Evolutionary conservation across 2,113 vertebrate genomes (phyloP).

Genomic region (Callorhinus ursinus): DNA sequence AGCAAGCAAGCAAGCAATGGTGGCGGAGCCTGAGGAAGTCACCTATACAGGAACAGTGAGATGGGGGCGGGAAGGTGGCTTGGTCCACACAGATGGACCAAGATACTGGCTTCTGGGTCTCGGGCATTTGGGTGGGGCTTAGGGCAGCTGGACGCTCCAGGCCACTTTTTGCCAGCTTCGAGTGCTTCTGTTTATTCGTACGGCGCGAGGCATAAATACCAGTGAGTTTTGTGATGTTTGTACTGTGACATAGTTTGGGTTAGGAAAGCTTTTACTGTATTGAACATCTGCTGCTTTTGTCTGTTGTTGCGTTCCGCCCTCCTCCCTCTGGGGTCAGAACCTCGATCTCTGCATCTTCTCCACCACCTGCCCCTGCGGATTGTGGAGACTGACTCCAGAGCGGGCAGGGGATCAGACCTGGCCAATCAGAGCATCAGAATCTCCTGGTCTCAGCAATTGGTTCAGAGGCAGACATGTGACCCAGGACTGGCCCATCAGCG

Average conservation of each 20-base stretch:
- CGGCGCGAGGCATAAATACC: rapidly evolving
- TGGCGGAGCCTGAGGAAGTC: not conserved
- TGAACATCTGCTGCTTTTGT: rapidly evolving
- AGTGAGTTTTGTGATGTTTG: not conserved
- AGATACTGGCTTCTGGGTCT: rapidly evolving
- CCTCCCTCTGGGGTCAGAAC: not conserved
- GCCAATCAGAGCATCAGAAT: not conserved
- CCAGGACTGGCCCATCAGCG: not conserved
- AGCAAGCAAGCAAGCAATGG: rapidly evolving
- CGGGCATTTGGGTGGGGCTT: not conserved
- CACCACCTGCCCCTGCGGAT: not conserved
- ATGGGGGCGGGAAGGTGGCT: too few species aligned
- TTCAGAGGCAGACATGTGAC: not conserved
- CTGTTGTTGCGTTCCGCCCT: not conserved
- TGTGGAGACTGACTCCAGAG: not conserved
- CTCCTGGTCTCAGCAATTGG: not conserved
- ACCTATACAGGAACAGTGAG: rapidly evolving
- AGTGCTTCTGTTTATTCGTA: too few species aligned
- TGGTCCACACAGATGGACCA: not conserved
- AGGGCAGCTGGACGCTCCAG: not conserved
- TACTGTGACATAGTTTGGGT: rapidly evolving
- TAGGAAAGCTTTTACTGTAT: too few species aligned
- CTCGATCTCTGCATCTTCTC: not conserved
- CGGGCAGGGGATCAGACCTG: not conserved
- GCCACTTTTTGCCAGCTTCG: not conserved